Conservation (phyloP, 2,113 vertebrate species). For the Oophaga pumilio region DNA sequence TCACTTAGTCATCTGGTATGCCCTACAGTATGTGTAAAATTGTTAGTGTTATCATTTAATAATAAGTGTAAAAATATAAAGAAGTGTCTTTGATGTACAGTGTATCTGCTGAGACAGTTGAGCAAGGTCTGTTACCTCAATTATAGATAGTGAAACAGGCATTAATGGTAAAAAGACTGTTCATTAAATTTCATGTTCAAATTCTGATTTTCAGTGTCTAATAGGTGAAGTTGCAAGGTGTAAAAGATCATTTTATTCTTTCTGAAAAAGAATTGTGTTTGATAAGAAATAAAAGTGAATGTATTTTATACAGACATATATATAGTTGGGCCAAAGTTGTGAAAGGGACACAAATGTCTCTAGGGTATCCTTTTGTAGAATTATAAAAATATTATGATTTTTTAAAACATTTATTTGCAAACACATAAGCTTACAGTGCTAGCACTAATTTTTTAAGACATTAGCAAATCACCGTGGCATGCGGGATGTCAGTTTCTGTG, state of each 20-base stretch:
- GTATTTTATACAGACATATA: background rate
- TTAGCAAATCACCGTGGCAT: too few species aligned
- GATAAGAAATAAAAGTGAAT: conserved; percentile 28
- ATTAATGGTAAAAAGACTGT: conserved; percentile 52
- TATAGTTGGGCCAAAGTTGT: too few species aligned
- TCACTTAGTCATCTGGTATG: background rate
- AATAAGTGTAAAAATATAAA: conserved; percentile 19
- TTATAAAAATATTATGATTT: too few species aligned
- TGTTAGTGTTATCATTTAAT: conserved; percentile 37
- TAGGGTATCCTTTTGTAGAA: too few species aligned
- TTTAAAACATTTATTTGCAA: too few species aligned
- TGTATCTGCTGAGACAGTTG: conserved; percentile 57
- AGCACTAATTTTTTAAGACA: too few species aligned
- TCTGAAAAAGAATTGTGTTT: conserved; percentile 27
- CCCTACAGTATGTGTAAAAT: conserved; percentile 4
- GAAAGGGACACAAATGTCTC: too few species aligned
- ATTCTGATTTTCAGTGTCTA: conserved; percentile 55
- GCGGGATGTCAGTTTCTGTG: too few species aligned
- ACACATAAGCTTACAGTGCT: too few species aligned
- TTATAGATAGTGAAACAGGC: conserved; percentile 57
- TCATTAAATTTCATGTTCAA: background rate
- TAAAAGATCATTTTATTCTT: conserved; percentile 38
- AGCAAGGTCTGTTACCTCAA: conserved; percentile 60
- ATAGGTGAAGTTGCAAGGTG: conserved; percentile 55
- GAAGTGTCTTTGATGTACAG: conserved; percentile 43